phyloP scores from a whole-genome alignment of 2,797 vertebrate genomes.

The Argyrosomus regius region DNA sequence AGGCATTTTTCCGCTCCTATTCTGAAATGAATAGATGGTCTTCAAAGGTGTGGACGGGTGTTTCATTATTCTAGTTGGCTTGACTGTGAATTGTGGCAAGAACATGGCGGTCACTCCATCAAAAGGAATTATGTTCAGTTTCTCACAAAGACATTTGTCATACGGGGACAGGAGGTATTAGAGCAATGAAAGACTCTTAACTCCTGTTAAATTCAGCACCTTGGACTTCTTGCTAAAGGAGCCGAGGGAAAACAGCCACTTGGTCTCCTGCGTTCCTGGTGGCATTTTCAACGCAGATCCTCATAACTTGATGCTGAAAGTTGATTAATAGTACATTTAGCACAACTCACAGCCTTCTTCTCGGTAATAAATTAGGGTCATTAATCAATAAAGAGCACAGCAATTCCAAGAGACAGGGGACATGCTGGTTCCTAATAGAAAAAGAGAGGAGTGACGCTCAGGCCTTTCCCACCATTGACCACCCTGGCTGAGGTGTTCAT shows the following conservation, averaged over 20 bases:
- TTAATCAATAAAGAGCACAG: constrained; percentile 99
- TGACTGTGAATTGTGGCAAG: constrained; percentile 87
- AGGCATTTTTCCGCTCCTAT: constrained; percentile 87
- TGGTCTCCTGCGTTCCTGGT: constrained; percentile 85
- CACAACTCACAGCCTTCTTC: constrained; percentile 95
- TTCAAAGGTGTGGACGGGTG: constrained; percentile 86
- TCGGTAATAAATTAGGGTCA: constrained; percentile 99
- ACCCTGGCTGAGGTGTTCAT: constrained; percentile 94
- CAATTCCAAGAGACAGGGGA: constrained; percentile 97
- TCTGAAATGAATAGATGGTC: constrained; percentile 94
- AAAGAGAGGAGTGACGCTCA: constrained; percentile 88
- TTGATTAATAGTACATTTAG: constrained; percentile 99
- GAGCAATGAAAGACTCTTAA: constrained; percentile 93
- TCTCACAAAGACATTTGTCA: constrained; percentile 93
- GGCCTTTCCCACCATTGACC: constrained; percentile 93
- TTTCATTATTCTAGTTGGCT: constrained; percentile 92
- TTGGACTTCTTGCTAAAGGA: constrained; percentile 85
- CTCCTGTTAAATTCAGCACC: constrained; percentile 87
- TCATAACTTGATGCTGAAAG: constrained; percentile 97
- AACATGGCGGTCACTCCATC: constrained; percentile 91
- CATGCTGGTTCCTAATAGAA: constrained; percentile 99
- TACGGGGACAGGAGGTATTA: constrained; percentile 92
- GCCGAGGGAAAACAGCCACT: constrained; percentile 90
- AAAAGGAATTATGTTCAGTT: constrained; percentile 94
- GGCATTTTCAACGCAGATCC: constrained; percentile 89